Evolutionary conservation across 2,797 vertebrate genomes (phyloP), one percentile per base, ranked within the genome.

Genomic region (Tenualosa ilisha): DNA sequence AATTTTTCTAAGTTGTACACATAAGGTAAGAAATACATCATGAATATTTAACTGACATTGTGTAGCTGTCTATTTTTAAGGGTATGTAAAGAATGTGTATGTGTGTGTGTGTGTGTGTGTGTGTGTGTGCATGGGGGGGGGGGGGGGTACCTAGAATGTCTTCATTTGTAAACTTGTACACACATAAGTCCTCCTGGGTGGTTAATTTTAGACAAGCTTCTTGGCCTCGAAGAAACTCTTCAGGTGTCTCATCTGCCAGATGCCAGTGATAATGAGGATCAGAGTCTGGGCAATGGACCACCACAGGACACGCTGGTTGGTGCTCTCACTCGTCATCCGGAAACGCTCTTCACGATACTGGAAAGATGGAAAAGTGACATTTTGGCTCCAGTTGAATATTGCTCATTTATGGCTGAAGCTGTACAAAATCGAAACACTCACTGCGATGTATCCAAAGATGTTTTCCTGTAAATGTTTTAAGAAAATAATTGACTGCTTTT

Each of bases 191-290:
- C 72, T 79, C 40, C 72, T 79, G 72, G 72, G 72, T 9, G 37
- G 26, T 43, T 79, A 8, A n/a, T 20, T 43, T 46, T 95, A 99
- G 87, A 99, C 98, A 88, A 99, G 92, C 85, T 98, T 99, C 93
- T 99, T 99, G 88, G 98, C 97, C 90, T 99, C 98, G 22, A 98
- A 99, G 93, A 99, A 99, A 91, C 97, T 97, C 91, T 99, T 99
- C 85, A 98, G 97, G 85, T 99, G 98, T 85, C 96, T 96, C 97
- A 99, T 99, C 93, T 99, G 98, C 98, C 98, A 99, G 89, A 98
- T 96, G 56, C 98, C 97, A 0, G 97, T 99, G 91, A 98, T 90
- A 88, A 99, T 96, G 89, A 99, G 97, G 94, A 99, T 99, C 93
- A 97, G 90, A 0, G 98, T 98, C 91, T 99, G 98, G 15, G 97